Evolutionary conservation across 2,113 vertebrate species (phyloP), one percentile per base, ranked within the genome.

Genomic region (Archilochus colubris): DNA sequence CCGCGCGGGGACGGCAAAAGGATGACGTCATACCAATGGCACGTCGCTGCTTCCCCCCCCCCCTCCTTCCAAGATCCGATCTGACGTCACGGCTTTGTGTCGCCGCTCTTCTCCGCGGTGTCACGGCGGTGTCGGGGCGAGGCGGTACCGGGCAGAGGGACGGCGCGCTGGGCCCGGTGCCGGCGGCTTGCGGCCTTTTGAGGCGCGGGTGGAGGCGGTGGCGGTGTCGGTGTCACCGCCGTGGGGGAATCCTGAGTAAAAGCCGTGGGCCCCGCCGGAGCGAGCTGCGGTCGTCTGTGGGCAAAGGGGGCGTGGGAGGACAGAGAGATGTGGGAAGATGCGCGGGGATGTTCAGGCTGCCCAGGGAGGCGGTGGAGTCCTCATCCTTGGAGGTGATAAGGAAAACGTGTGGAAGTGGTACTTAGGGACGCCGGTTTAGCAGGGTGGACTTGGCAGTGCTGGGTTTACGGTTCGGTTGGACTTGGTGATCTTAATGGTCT

Each of bases 201-300:
- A 57, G n/a, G 57, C 7, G 24, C 23, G 43, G 76, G 17, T 9
- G 12, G 2, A 46, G 12, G 15, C 9, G 11, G 10, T 38, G 44
- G 44, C 14, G 44, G 44, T 46, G 38, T 33, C 33, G 33, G 38
- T 40, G 38, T 24, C 44, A 12, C 64, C 30, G 27, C 23, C 6
- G 27, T 2, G 36, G 20, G 55, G 25, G 7, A 10, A 12, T 1
- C 1, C 2, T 55, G 51, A 28, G 28, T 27, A 8, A 57, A 10
- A 40, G 40, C 72, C 51, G 40, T 55, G 9, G 25, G 12, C 25
- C 50, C 25, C 36, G 44, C 22, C 15, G 59, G 54, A 62, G 33
- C 50, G 43, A 46, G 20, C 58, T 33, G 59, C 25, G 8, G 7
- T 31, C 8, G 10, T 5, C 48, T 25, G 1, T 4, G 64, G 74